Base-by-base conservation (phyloP, 2,888 invertebrate genomes). In the Drosophila monieri region DNA sequence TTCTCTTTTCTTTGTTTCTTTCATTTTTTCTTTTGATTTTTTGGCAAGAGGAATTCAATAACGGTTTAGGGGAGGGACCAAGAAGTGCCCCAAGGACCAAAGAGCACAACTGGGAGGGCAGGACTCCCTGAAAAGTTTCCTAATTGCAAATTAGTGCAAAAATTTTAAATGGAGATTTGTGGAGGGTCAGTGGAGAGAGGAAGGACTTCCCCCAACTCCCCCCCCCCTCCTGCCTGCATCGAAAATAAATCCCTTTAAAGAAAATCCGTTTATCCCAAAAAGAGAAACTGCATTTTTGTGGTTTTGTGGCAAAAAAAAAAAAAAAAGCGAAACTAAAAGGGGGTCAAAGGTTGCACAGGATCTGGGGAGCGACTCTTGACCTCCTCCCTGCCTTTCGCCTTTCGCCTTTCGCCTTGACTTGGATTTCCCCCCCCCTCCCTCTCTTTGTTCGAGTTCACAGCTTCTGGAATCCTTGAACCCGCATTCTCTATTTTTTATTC, bases 141-240 rank as follows among this genome's bases (percentile, higher is more conserved):
- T 78, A 80, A 83, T 83, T 80, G 80, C 78, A 73, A 80, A 77
- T 83, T 69, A 77, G 80, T 70, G 75, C 66, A 76, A 64, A 35
- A 12, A 62, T 57, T 51, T 44, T 32, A 9, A 79, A 76, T 74
- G 73, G 25, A 68, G 78, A 77, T 69, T 71, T 32, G 49, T 65
- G 47, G 10, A 47, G 51, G 48, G 49, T 48, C 67, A 12, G 37
- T 1, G 14, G 30, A n/a, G n/a, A n/a, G n/a, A n/a, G n/a, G n/a
- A n/a, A n/a, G n/a, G n/a, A n/a, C n/a, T n/a, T 9, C 27, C 9
- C 27, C 2, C 27, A 2, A 8, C 0, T 2, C 9, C 27, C 27
- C 32, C 3, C 27, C 30, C 10, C 10, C 27, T 27, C 25, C 25
- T 8, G 27, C 6, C 1, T 27, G 9, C 9, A 9, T 27, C 9